phyloP scores from a whole-genome alignment of 53 echinoderm and acorn worm species.

The Temnopleurus reevesii region DNA sequence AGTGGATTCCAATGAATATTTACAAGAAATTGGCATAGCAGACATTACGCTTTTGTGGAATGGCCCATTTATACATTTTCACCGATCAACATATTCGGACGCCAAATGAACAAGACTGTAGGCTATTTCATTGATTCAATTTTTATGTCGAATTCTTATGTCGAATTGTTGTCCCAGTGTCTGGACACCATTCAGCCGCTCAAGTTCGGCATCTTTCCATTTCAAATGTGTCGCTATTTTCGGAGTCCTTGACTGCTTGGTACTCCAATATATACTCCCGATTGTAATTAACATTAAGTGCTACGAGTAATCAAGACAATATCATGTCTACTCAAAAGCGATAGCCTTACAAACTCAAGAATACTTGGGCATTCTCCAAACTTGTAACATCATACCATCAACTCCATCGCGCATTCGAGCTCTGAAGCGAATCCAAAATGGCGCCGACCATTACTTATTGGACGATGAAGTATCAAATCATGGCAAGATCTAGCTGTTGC shows the following conservation, averaged over 20 bases:
- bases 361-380: neutral
- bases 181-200: neutral
- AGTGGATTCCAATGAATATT: no score
- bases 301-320: constrained; percentile 1
- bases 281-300: neutral
- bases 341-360: neutral
- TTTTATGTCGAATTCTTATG: no score
- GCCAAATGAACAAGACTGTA: no score
- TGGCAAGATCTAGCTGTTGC: no score
- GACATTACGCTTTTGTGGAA: no score
- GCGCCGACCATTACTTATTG: neutral
- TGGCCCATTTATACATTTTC: no score
- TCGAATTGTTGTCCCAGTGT: no score
- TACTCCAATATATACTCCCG: neutral
- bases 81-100: no score
- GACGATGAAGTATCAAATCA: no score
- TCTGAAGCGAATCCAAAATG: neutral
- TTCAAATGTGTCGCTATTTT: neutral
- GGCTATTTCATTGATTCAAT: no score
- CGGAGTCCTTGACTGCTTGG: neutral
- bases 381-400: neutral
- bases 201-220: neutral
- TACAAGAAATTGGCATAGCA: no score
- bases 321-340: neutral
- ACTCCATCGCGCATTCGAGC: neutral